A percentile compares a stretch with the other conserved stretches of the same genome.
phyloP scores from a whole-genome alignment of 2,888 invertebrate genomes.

The Cheilosia grossa region DNA sequence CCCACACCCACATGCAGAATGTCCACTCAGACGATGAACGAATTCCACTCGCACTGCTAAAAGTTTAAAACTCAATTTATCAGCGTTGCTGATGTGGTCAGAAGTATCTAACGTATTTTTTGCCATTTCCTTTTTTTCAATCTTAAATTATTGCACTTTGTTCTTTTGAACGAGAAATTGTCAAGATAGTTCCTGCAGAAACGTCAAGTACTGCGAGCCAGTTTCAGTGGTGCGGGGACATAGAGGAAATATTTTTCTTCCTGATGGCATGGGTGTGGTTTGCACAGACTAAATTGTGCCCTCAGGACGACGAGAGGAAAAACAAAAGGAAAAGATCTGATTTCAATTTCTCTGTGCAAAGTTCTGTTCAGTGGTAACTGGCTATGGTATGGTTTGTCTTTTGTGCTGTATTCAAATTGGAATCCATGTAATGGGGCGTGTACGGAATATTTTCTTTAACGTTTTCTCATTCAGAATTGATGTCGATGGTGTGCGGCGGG shows the following conservation, averaged over 20 bases:
- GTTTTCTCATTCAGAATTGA: neutral
- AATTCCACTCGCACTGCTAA: neutral
- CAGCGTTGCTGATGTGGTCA: conserved; percentile 38
- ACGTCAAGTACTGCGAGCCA: neutral
- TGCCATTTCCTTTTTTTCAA: neutral
- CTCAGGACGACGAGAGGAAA: conserved; percentile 1
- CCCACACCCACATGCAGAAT: neutral
- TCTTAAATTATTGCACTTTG: conserved; percentile 16
- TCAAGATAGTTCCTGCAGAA: conserved; percentile 12
- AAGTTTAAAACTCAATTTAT: conserved; percentile 38
- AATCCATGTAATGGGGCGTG: conserved; percentile 23
- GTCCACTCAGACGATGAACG: neutral
- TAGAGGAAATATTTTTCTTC: neutral
- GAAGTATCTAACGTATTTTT: neutral
- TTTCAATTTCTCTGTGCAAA: conserved; percentile 2
- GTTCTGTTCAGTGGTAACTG: neutral
- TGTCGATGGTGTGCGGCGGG: neutral
- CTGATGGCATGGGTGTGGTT: conserved; percentile 13
- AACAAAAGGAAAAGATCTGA: conserved; percentile 2
- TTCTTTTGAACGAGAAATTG: conserved; percentile 7
- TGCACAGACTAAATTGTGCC: conserved; percentile 26
- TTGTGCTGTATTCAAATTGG: conserved; percentile 7
- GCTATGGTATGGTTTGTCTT: neutral
- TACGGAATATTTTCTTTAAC: conserved; percentile 11
- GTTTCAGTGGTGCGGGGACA: neutral